Evolutionary conservation across 2,888 invertebrate species (phyloP).

Genomic region (Chesias legatella): DNA sequence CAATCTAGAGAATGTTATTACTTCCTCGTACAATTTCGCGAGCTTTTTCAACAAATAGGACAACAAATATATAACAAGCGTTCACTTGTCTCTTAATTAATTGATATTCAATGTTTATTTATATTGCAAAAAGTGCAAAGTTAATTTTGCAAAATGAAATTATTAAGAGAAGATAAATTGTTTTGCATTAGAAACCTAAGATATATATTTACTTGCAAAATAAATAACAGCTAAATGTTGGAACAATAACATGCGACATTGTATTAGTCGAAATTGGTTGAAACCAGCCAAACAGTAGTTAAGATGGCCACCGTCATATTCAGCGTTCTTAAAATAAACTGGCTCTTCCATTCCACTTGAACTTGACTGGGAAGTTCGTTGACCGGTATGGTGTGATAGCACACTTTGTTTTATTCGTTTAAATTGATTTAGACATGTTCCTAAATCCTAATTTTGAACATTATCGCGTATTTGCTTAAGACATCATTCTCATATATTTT

Average conservation of each 20-base stretch:
- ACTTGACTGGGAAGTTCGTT: constrained; percentile 64
- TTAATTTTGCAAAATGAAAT: too few species aligned
- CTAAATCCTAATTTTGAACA: background rate
- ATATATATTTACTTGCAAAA: too few species aligned
- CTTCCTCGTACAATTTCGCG: constrained; percentile 40
- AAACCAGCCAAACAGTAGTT: background rate
- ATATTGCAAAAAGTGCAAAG: too few species aligned
- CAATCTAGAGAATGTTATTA: constrained; percentile 34
- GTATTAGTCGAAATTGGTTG: background rate
- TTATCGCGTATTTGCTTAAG: too few species aligned
- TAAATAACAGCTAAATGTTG: too few species aligned
- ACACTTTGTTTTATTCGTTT: constrained; percentile 29
- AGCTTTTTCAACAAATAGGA: constrained; percentile 39
- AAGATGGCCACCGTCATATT: constrained; percentile 39
- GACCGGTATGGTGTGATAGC: constrained; percentile 53
- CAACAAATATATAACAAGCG: too few species aligned
- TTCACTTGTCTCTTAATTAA: too few species aligned
- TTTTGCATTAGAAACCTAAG: too few species aligned
- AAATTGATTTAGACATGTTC: constrained; percentile 15
- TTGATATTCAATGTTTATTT: too few species aligned
- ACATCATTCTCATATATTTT: too few species aligned
- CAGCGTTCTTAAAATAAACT: constrained; percentile 71
- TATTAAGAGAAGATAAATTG: too few species aligned
- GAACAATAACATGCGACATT: too few species aligned
- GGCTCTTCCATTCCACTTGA: constrained; percentile 60